Base-by-base conservation (phyloP, 2,113 vertebrate genomes). In the Aleadryas rufinucha region DNA sequence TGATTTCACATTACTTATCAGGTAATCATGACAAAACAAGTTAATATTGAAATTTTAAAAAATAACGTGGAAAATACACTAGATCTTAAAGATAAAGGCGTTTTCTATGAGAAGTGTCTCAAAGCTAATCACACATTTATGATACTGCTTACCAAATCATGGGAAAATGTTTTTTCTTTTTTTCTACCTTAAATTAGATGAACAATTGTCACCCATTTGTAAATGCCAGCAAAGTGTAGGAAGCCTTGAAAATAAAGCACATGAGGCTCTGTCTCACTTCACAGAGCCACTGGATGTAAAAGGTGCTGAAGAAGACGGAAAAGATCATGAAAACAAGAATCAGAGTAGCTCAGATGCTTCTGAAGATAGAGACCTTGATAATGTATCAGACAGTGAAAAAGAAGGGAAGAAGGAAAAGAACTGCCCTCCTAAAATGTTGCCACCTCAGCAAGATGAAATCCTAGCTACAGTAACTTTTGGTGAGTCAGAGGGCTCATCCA, bases 381-480 rank as follows among this genome's bases (percentile, higher is more conserved):
- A 85, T 27, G 2, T 61, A 53, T 92, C 86, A 94, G 97, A 95
- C 49, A 97, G 83, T 17, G 87, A 97, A 93, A 92, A 95, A 92
- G 63, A 92, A 81, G 52, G 50, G 39, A 93, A 71, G 70, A 94
- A 94, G 63, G 77, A 96, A 95, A 97, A 95, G 53, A 74, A 85
- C 45, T 60, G 23, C 39, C 18, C 41, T 93, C 24, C 83, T 81
- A 44, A 65, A 27, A 42, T 30, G 4, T 54, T 88, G 37, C 84
- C 83, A 90, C 28, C 94, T 90, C 91, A 95, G 7, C 79, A 66
- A 75, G 76, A 97, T 57, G 90, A 95, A 94, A 61, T 98, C 63
- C 94, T 98, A 54, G 98, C 98, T 15, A 97, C 96, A 3, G 96
- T 98, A 83, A 98, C 96, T 30, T 96, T 98, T 70, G 87, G 97